These are phyloP conservation scores for Pangasius larnaudii DNA, from an alignment of 2,797 vertebrate genomes.

Conservation along the genomic window DNA sequence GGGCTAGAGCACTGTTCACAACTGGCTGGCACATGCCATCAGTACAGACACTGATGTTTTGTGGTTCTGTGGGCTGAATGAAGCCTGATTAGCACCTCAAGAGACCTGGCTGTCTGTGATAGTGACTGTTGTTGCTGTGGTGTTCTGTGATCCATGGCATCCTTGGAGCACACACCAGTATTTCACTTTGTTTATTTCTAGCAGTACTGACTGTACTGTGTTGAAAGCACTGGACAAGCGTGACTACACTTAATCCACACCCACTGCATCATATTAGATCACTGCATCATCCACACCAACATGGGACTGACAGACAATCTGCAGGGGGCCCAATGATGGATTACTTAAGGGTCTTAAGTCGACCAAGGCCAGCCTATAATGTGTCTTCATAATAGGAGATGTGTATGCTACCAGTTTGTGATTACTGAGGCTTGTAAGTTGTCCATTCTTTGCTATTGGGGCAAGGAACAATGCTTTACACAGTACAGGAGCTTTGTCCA, in stretches of 20 bases:
- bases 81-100: background rate
- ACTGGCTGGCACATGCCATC: background rate
- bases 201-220: background rate
- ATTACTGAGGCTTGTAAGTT: background rate
- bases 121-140: background rate
- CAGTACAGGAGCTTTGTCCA: background rate
- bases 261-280: background rate
- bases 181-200: background rate
- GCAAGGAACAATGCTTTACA: background rate
- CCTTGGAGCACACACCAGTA: background rate
- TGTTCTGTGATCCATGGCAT: background rate
- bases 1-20: background rate
- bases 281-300: constrained; percentile 3
- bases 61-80: background rate
- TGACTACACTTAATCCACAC: background rate
- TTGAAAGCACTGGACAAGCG: background rate
- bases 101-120: background rate
- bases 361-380: background rate
- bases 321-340: background rate
- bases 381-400: background rate
- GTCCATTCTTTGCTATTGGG: background rate
- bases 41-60: background rate
- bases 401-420: background rate
- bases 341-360: background rate
- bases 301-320: background rate